phyloP scores from a whole-genome alignment of 2,797 vertebrate genomes.

The Heteromormyrus szaboi region DNA sequence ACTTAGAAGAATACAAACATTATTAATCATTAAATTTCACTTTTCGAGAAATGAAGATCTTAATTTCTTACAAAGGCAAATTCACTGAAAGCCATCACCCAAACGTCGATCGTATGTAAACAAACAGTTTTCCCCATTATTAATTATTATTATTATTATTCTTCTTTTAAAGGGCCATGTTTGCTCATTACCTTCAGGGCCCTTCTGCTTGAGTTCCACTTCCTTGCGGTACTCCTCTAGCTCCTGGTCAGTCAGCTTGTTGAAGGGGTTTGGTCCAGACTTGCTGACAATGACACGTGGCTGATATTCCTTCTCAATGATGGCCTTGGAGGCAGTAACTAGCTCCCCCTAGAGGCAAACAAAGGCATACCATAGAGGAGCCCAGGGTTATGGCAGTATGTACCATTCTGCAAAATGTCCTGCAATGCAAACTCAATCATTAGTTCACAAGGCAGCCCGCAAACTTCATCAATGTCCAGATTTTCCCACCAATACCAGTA shows the following conservation, averaged over 20 bases:
- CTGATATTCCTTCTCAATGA: slow-evolving; percentile 98
- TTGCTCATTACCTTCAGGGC: slow-evolving; percentile 68
- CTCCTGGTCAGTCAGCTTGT: slow-evolving; percentile 83
- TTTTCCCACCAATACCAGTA: slow-evolving; percentile 25
- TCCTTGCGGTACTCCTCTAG: slow-evolving; percentile 89
- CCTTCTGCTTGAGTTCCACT: slow-evolving; percentile 91
- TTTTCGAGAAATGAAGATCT: background rate
- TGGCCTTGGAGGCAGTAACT: slow-evolving; percentile 95
- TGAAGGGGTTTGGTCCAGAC: slow-evolving; percentile 94
- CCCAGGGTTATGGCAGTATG: slow-evolving; percentile 53
- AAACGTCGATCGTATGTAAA: background rate
- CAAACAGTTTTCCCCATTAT: background rate
- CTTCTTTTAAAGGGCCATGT: background rate
- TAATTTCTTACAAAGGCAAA: background rate
- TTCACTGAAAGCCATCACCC: background rate
- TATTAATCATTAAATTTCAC: background rate
- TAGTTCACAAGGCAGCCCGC: slow-evolving; percentile 49
- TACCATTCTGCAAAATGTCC: slow-evolving; percentile 98
- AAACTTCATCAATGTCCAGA: background rate
- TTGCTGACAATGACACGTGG: slow-evolving; percentile 88
- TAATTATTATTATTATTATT: background rate
- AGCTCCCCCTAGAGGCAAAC: slow-evolving; percentile 77
- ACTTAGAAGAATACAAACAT: background rate
- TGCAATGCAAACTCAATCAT: slow-evolving; percentile 92
- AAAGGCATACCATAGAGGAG: background rate